These are phyloP conservation scores for Cottus gobio DNA, from an alignment of 2,113 vertebrate genomes.

Conservation along the genomic window DNA sequence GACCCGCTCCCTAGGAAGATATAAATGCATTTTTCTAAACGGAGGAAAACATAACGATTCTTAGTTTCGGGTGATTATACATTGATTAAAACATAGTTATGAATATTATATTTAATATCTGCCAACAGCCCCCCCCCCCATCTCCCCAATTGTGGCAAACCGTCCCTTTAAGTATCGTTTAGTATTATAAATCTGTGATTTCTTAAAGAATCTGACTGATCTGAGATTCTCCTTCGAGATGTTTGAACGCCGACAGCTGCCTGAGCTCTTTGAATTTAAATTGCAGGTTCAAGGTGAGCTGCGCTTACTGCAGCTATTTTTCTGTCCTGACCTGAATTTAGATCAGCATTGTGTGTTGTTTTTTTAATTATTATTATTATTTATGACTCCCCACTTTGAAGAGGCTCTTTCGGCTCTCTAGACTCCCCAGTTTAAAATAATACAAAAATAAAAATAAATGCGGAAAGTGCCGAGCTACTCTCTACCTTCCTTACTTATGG, in stretches of 20 bases:
- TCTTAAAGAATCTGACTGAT: background rate
- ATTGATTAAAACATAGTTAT: too few species aligned
- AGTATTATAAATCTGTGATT: background rate
- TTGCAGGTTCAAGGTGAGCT: conserved; percentile 52
- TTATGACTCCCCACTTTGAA: conserved; percentile 52
- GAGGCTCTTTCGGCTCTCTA: conserved; percentile 15
- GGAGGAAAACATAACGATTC: too few species aligned
- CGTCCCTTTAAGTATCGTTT: background rate
- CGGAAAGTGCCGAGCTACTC: conserved; percentile 23
- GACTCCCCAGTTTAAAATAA: background rate
- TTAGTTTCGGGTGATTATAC: too few species aligned
- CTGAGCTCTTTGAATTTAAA: conserved; percentile 20
- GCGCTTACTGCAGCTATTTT: conserved; percentile 2
- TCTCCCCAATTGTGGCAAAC: background rate
- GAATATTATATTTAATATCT: too few species aligned
- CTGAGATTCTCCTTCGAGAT: background rate
- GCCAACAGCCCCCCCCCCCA: too few species aligned
- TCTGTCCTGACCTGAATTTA: conserved; percentile 49
- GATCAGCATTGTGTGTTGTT: conserved; percentile 18
- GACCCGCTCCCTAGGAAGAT: too few species aligned
- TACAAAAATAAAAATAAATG: background rate
- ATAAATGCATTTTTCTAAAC: too few species aligned
- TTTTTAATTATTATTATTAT: conserved; percentile 20
- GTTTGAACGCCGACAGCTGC: conserved; percentile 5
- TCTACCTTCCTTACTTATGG: conserved; percentile 52